Evolutionary conservation across 2,888 invertebrate species (phyloP), one percentile per base, ranked within the genome.

Genomic region (Listrodromus nycthemerus): DNA sequence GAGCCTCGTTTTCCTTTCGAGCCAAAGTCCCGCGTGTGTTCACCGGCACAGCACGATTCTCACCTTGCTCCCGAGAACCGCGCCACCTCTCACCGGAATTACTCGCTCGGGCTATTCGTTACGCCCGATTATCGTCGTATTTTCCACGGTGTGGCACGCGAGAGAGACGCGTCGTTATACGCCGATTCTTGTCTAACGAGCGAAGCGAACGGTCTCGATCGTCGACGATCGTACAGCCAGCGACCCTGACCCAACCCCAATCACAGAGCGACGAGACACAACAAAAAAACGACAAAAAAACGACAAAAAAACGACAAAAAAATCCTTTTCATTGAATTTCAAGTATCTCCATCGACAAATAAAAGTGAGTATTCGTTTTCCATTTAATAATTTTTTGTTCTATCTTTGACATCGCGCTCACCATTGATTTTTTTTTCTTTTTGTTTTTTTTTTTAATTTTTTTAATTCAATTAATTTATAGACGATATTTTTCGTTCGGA

Each of bases 91-190:
- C 48, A 7, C 33, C 13, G 37, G 21, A 37, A 37, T 24, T 21
- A 24, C 33, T 70, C 52, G 37, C 8, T 37, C 24, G 52, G 19
- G 21, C 45, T 52, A 65, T 80, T 80, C 70, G 75, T 75, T 27
- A 52, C 66, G 52, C n/a, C 37, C 70, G 27, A 76, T 70, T 75
- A 76, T 66, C 74, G 65, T 55, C 75, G 61, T 33, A 30, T 80
- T 75, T 69, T 75, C 30, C 69, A 63, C 63, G 50, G 21, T 65
- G 70, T 19, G 41, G 75, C 27, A 30, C 52, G 52, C 52, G 52
- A 52, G 19, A 41, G 41, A 24, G 65, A 24, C 24, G 52, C 24
- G 52, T 27, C 45, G 48, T 81, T 70, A 70, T 30, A 50, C 69
- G 70, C 21, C 41, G 37, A 80, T 80, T 80, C 52, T 70, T 3